A percentile compares a stretch with the other conserved stretches of the same genome.
These are phyloP conservation scores for Telenomus remus DNA, from an alignment of 1,140 invertebrate species.

Conservation along the genomic window DNA sequence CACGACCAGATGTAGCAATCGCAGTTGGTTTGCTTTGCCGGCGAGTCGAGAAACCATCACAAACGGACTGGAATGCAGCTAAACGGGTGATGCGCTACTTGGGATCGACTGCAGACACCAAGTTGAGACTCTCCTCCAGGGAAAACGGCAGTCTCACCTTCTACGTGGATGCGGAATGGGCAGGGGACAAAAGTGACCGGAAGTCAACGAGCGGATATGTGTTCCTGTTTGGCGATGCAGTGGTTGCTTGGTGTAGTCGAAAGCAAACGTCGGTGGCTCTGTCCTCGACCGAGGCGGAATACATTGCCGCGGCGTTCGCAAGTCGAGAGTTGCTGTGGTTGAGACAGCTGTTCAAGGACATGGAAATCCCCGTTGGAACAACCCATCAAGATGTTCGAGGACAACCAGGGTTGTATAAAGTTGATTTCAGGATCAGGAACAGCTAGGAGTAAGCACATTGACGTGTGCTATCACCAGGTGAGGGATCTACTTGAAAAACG, in stretches of 20 bases:
- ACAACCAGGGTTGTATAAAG: conserved; percentile 28
- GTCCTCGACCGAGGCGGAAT: conserved; percentile 58
- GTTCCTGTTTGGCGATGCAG: conserved; percentile 29
- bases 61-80: conserved; percentile 26
- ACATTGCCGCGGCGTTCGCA: conserved; percentile 43
- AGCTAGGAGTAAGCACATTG: conserved; percentile 60
- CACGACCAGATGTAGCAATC: conserved; percentile 21
- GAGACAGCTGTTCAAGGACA: conserved; percentile 8
- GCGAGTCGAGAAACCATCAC: conserved; percentile 13
- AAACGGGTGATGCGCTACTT: conserved; percentile 31
- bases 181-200: conserved; percentile 37
- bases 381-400: not conserved
- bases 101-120: not conserved
- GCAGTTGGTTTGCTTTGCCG: conserved; percentile 26
- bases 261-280: conserved; percentile 56
- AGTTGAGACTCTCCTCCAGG: not conserved
- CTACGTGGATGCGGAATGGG: conserved; percentile 36
- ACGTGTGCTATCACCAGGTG: conserved; percentile 54
- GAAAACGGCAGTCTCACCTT: not conserved
- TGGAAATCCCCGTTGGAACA: not conserved
- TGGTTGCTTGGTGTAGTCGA: conserved; percentile 51
- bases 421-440: conserved; percentile 13
- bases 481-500: conserved; percentile 40
- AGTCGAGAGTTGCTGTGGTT: conserved; percentile 15
- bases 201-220: conserved; percentile 57